A percentile compares a stretch with the other conserved stretches of the same genome.
Evolutionary conservation across 2,797 vertebrate genomes (phyloP).

Genomic region (Ptychadena robeensis): DNA sequence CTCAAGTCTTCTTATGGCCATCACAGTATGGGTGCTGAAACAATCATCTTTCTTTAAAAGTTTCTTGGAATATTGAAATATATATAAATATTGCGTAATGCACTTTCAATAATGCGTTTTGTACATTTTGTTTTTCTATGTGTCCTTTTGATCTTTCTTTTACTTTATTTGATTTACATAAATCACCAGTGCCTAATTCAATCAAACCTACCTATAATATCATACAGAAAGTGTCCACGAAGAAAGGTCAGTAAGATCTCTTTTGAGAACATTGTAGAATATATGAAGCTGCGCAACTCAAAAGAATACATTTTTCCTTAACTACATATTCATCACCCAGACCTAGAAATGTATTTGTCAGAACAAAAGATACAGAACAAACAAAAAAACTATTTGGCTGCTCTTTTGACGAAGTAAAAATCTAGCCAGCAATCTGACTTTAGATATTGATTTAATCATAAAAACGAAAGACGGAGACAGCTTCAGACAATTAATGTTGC

Average conservation of each 20-base stretch:
- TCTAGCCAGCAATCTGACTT: constrained; percentile 16
- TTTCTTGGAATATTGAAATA: too few species aligned
- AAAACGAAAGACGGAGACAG: neutral
- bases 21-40: too few species aligned
- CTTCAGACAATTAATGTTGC: constrained; percentile 31
- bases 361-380: constrained; percentile 6
- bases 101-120: too few species aligned
- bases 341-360: constrained; percentile 10
- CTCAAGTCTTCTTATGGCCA: too few species aligned
- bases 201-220: constrained; percentile 17
- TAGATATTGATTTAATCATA: constrained; percentile 32
- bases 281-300: neutral
- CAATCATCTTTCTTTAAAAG: too few species aligned
- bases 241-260: neutral
- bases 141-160: too few species aligned
- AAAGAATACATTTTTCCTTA: constrained; percentile 30
- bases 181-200: constrained; percentile 3
- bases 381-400: constrained; percentile 1
- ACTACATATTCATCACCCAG: constrained; percentile 21
- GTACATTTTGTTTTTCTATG: too few species aligned
- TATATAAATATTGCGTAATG: too few species aligned
- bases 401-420: neutral
- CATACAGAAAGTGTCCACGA: constrained; percentile 7
- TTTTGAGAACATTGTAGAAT: neutral
- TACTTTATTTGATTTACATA: neutral